Evolutionary conservation across 2,888 invertebrate genomes (phyloP).

Genomic region (Eupithecia abbreviata): DNA sequence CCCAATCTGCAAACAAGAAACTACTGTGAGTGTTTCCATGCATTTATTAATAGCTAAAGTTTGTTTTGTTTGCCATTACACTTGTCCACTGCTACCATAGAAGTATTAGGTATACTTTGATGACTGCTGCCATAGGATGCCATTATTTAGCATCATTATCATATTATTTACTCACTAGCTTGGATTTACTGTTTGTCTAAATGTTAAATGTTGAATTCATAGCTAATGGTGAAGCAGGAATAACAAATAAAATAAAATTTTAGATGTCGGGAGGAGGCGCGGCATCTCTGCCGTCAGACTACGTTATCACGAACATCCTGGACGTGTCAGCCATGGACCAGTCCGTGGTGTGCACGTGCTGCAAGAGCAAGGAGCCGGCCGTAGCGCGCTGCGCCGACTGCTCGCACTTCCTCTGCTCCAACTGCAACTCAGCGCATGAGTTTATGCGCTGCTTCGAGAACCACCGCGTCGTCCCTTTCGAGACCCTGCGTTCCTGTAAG

Average conservation of each 20-base stretch:
- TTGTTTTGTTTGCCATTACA: not conserved
- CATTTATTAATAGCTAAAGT: not conserved
- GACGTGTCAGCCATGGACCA: constrained; percentile 91
- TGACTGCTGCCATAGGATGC: not conserved
- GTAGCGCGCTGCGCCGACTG: constrained; percentile 97
- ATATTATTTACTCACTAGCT: not conserved
- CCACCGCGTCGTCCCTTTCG: constrained; percentile 94
- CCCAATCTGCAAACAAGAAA: constrained; percentile 93
- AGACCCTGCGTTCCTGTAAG: constrained; percentile 91
- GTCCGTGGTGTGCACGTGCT: constrained; percentile 93
- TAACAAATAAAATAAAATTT: constrained; percentile 9
- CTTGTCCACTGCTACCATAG: not conserved
- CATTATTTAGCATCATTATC: not conserved
- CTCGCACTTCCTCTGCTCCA: constrained; percentile 95
- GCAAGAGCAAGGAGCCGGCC: constrained; percentile 97
- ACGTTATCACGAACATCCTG: constrained; percentile 92
- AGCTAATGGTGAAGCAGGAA: not conserved
- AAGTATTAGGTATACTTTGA: too few species aligned
- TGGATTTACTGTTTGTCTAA: not conserved
- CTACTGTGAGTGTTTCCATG: constrained; percentile 82
- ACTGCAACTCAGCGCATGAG: constrained; percentile 97
- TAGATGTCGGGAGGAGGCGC: constrained; percentile 90
- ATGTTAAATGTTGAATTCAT: not conserved
- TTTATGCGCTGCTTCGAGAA: constrained; percentile 99
- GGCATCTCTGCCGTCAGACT: constrained; percentile 92